Conservation (phyloP, 1,140 invertebrate genomes). For the Aphis gossypii region DNA sequence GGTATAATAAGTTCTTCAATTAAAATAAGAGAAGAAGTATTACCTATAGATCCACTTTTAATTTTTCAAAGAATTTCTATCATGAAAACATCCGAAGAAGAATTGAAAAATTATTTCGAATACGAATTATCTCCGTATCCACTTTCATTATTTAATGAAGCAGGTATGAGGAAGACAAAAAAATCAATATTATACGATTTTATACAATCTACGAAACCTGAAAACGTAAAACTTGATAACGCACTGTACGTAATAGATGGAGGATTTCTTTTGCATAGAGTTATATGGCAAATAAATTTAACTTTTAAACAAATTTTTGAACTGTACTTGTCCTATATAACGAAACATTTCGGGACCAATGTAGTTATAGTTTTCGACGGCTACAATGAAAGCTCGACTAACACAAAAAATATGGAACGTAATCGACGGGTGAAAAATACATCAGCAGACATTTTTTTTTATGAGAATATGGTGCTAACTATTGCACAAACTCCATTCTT, state of each 20-base stretch:
- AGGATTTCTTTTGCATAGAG: slow-evolving; percentile 60
- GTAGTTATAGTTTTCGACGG: slow-evolving; percentile 60
- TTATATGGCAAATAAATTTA: slow-evolving; percentile 60
- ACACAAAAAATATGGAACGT: slow-evolving; percentile 28
- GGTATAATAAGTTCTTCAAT: too few species aligned
- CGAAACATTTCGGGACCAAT: slow-evolving; percentile 58
- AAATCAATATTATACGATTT: background rate
- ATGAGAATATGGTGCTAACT: slow-evolving; percentile 18
- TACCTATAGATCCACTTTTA: too few species aligned
- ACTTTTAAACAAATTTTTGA: slow-evolving; percentile 58
- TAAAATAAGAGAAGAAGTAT: too few species aligned
- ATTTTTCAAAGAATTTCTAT: too few species aligned
- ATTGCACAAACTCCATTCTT: slow-evolving; percentile 16
- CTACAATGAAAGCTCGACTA: slow-evolving; percentile 37
- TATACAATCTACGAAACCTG: background rate
- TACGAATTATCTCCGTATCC: background rate
- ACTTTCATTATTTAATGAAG: background rate
- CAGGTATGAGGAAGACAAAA: background rate
- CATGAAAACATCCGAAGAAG: too few species aligned
- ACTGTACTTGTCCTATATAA: slow-evolving; percentile 59
- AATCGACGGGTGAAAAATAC: background rate
- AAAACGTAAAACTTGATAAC: background rate
- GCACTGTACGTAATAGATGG: slow-evolving; percentile 59
- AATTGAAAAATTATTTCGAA: too few species aligned
- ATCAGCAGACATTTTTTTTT: slow-evolving; percentile 21